These are phyloP conservation scores for Chionoecetes opilio DNA, from an alignment of 1,140 invertebrate genomes.

Conservation along the genomic window DNA sequence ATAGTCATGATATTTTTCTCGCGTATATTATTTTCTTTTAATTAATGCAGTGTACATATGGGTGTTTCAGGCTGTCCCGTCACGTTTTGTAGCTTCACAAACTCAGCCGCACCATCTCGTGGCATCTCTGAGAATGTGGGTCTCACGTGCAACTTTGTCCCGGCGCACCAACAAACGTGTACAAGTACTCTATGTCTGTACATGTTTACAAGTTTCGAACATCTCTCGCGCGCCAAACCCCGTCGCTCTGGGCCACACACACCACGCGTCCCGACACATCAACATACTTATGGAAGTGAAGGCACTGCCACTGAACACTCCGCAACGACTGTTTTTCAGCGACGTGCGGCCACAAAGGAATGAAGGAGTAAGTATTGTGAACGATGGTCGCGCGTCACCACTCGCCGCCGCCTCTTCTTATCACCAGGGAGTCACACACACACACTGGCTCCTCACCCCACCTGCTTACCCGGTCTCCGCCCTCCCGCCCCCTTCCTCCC, in stretches of 20 bases:
- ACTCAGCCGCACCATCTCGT: too few relatives aligned
- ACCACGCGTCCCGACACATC: background rate
- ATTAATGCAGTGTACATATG: background rate
- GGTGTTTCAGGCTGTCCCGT: background rate
- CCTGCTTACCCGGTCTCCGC: background rate
- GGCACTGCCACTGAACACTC: background rate
- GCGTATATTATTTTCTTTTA: background rate
- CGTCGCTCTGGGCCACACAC: background rate
- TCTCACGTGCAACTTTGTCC: background rate
- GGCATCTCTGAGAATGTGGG: background rate
- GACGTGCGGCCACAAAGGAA: background rate
- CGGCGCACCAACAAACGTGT: background rate
- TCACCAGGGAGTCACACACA: slow-evolving; percentile 17
- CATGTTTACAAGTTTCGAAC: background rate
- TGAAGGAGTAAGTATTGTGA: background rate
- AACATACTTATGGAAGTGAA: background rate
- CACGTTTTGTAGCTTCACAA: background rate
- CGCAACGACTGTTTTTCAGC: background rate
- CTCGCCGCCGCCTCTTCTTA: slow-evolving; percentile 4
- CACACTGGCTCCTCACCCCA: slow-evolving; percentile 23
- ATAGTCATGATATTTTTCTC: too few relatives aligned
- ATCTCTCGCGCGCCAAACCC: background rate
- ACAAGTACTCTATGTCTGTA: too few relatives aligned
- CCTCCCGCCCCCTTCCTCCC: background rate
- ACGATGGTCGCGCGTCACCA: slow-evolving; percentile 10